Base-by-base conservation (phyloP, 2,113 vertebrate genomes). In the Pteropus alecto region DNA sequence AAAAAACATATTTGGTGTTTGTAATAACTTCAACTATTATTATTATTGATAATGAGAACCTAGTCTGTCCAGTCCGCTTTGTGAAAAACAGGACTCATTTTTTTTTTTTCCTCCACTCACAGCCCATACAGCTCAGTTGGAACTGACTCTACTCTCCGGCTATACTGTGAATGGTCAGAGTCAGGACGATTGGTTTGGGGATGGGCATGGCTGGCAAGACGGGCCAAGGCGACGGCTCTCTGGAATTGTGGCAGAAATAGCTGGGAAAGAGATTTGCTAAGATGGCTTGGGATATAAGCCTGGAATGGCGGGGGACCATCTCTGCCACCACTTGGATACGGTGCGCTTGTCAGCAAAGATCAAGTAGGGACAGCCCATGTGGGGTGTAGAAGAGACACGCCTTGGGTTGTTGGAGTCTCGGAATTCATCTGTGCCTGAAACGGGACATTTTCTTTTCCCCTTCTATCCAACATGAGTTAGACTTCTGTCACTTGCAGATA, bases 381-480 rank as follows among this genome's bases (percentile, higher is more conserved):
- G 14, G 26, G 5, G 2, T 15, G 22, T 1, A 7, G 8, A 6
- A 65, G 8, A 85, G 8, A 51, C 12, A 16, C 7, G 28, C 10
- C 24, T 12, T 19, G 6, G 48, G 21, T 19, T 12, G 41, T 3
- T 38, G 35, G n/a, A 41, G 30, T 5, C 26, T 46, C 7, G 54
- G 46, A 56, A 73, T 81, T 19, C 51, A 86, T 22, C 21, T 9
- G 13, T 16, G 38, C 22, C 79, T 56, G 38, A 85, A 54, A 61
- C 16, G 19, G 2, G 12, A 48, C 12, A 6, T 43, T 43, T 63
- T n/a, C 21, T 33, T 48, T 43, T 81, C 15, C 30, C 70, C 6
- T 43, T 35, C 3, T 8, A 92, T 81, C 7, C 43, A 74, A 15
- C 33, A 61, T 30, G n/a, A 33, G 21, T 79, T 76, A 41, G n/a